Evolutionary conservation across 2,797 vertebrate genomes (phyloP).

Genomic region (Heteromormyrus szaboi): DNA sequence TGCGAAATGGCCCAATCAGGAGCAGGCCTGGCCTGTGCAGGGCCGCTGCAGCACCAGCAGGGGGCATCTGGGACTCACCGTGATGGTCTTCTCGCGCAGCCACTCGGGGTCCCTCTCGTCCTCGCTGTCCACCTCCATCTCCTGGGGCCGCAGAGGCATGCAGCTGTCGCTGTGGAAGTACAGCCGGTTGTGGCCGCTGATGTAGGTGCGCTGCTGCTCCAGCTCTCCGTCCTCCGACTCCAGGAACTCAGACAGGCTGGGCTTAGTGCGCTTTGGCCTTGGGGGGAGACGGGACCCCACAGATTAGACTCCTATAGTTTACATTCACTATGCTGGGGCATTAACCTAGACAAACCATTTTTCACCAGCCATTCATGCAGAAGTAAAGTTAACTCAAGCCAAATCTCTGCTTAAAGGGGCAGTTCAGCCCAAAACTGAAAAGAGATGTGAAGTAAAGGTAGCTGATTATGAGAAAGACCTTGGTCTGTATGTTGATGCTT

Average conservation of each 20-base stretch:
- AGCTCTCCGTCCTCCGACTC: constrained; percentile 93
- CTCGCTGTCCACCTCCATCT: constrained; percentile 97
- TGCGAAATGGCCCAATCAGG: background rate
- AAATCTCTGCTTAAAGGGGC: background rate
- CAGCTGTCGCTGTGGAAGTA: constrained; percentile 99
- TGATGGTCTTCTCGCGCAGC: constrained; percentile 96
- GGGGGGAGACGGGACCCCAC: background rate
- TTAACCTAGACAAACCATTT: background rate
- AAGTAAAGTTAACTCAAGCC: background rate
- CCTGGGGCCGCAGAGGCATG: constrained; percentile 90
- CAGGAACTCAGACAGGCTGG: constrained; percentile 93
- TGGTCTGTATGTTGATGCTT: background rate
- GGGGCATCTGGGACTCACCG: constrained; percentile 62
- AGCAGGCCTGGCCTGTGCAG: background rate
- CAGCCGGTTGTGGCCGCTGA: constrained; percentile 94
- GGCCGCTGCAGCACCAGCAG: background rate
- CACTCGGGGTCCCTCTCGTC: constrained; percentile 95
- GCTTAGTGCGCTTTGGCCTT: constrained; percentile 94
- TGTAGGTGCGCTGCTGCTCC: constrained; percentile 91
- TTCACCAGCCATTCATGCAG: background rate
- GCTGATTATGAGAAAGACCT: background rate
- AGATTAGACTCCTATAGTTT: background rate
- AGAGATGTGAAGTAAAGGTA: background rate
- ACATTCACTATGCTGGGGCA: background rate
- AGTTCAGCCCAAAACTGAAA: background rate